A percentile compares a stretch with the other conserved stretches of the same genome.
Conservation (phyloP, 1,140 invertebrate species). For the Scaptomyza pallida region DNA sequence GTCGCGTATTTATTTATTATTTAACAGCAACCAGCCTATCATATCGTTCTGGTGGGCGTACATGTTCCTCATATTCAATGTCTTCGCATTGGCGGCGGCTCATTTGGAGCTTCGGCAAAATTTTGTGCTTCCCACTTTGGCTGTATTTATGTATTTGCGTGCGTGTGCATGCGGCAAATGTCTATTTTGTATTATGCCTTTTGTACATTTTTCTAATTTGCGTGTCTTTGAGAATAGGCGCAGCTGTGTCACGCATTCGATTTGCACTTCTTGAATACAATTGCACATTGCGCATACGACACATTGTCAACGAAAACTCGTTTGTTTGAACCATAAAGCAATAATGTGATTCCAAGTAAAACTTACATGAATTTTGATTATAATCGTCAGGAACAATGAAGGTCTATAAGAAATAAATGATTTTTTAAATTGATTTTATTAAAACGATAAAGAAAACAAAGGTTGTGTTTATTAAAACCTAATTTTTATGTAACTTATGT, state of each 20-base stretch:
- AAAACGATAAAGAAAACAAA: too few species aligned
- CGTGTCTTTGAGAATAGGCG: constrained; percentile 30
- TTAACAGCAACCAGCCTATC: constrained; percentile 61
- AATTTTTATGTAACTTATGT: too few species aligned
- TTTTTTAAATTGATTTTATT: neutral
- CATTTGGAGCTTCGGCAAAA: constrained; percentile 44
- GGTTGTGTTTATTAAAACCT: too few species aligned
- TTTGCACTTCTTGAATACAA: constrained; percentile 27
- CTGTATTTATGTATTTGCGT: constrained; percentile 13
- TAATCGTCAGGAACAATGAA: too few species aligned
- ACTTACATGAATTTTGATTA: neutral
- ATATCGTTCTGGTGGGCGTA: constrained; percentile 55
- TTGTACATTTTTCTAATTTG: constrained; percentile 28
- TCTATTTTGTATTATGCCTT: constrained; percentile 8
- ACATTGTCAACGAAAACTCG: neutral
- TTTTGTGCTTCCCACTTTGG: constrained; percentile 8
- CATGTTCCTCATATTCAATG: constrained; percentile 57
- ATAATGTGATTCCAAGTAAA: neutral
- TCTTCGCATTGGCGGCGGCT: constrained; percentile 56
- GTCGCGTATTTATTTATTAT: constrained; percentile 64
- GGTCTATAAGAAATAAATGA: too few species aligned
- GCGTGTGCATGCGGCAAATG: constrained; percentile 4
- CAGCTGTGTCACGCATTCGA: constrained; percentile 55
- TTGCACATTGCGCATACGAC: constrained; percentile 31
- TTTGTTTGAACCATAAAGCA: too few species aligned